Evolutionary conservation across 1,140 invertebrate genomes (phyloP), one percentile per base, ranked within the genome.

Genomic region (Whitmania pigra): DNA sequence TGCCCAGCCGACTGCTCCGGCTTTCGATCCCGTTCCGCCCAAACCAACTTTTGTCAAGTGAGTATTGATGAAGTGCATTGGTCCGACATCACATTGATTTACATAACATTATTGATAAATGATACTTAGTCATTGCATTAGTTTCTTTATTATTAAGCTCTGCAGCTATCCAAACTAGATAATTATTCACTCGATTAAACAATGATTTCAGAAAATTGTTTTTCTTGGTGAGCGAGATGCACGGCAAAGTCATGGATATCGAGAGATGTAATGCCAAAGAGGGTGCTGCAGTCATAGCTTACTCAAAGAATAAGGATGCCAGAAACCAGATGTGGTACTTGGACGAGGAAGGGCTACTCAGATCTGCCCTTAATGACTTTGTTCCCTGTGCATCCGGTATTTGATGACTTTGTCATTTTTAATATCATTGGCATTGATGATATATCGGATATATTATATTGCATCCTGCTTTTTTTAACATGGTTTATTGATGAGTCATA

Each of bases 171-270:
- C 25, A 25, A 57, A 57, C 1, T 6, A 63, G 22, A 31, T 15
- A 2, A 63, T 63, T 5, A 63, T 11, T 13, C 11, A 13, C 29
- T 13, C 6, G 6, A 13, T 63, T 63, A 13, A 63, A 11, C 18
- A 63, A 63, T 1, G 9, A n/a, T 31, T 63, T 15, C 67, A 68
- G 67, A 31, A 31, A 43, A 31, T 31, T 36, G 36, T 71, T 71
- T 49, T 71, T n/a, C 69, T 25, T 71, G 22, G 69, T 71, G 69
- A 53, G 43, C 53, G 53, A 54, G 53, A n/a, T 71, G 69, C n/a
- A 55, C n/a, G 53, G 53, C 11, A 22, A 27, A 6, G 69, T 71
- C n/a, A 53, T 71, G 69, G 69, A 71, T 22, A 71, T 71, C 43
- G 53, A 25, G 11, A 54, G 40, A 68, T 9, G 9, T 17, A 68